Conservation (phyloP, 2,797 vertebrate species). For the Gadopsis marmoratus region DNA sequence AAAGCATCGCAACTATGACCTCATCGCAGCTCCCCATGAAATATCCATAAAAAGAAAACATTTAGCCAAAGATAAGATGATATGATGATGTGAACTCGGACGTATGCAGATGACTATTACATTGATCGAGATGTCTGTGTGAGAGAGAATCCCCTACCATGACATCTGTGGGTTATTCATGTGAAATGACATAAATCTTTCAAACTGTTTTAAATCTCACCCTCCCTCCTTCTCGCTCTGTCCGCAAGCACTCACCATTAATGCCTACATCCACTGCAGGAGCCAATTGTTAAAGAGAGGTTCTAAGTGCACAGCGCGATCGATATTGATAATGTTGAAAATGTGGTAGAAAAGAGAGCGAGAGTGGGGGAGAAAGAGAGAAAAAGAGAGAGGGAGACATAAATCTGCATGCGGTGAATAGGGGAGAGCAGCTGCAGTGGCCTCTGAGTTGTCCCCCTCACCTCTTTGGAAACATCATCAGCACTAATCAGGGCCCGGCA, state of each 20-base stretch:
- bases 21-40: constrained; percentile 71
- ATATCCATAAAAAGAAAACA: constrained; percentile 75
- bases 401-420: constrained; percentile 90
- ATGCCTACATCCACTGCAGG: constrained; percentile 90
- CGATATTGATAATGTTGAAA: constrained; percentile 96
- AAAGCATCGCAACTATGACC: constrained; percentile 72
- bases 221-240: constrained; percentile 61
- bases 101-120: constrained; percentile 55
- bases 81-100: constrained; percentile 65
- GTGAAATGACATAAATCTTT: constrained; percentile 96
- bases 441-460: constrained; percentile 84
- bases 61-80: constrained; percentile 73
- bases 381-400: constrained; percentile 80
- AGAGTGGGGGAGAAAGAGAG: constrained; percentile 66
- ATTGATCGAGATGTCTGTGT: constrained; percentile 56
- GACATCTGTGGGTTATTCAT: constrained; percentile 96
- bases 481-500: constrained; percentile 90
- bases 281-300: constrained; percentile 93
- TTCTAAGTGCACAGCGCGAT: constrained; percentile 90
- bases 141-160: constrained; percentile 70
- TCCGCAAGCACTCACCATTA: constrained; percentile 85
- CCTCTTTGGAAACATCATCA: constrained; percentile 89
- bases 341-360: constrained; percentile 87
- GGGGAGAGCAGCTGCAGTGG: constrained; percentile 88
- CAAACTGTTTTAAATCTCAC: constrained; percentile 92